Evolutionary conservation across 2,888 invertebrate genomes (phyloP).

Genomic region (Pemphredon lugubris): DNA sequence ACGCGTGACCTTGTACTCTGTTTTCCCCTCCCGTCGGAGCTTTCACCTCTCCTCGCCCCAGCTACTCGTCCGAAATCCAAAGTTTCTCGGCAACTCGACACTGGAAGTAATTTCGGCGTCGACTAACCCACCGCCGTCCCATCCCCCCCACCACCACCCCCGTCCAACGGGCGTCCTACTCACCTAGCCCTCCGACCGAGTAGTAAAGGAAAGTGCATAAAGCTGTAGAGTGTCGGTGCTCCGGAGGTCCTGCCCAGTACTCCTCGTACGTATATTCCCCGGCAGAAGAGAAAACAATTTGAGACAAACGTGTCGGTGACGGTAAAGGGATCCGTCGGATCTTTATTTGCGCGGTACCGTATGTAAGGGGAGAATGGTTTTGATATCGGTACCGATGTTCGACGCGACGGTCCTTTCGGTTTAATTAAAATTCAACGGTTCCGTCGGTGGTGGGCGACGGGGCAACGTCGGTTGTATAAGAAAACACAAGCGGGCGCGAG

Average conservation of each 20-base stretch:
- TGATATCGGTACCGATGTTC: conserved; percentile 3
- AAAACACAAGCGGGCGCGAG: conserved; percentile 13
- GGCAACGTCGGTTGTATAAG: conserved; percentile 6
- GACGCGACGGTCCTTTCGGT: neutral
- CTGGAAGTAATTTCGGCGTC: conserved; percentile 79
- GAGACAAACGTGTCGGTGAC: conserved; percentile 12
- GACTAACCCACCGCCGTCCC: conserved; percentile 68
- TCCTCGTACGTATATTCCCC: conserved; percentile 35
- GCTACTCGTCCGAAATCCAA: conserved; percentile 75
- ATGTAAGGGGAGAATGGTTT: too few species aligned
- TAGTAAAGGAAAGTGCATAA: conserved; percentile 78
- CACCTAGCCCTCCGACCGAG: conserved; percentile 63
- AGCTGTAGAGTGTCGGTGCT: conserved; percentile 72
- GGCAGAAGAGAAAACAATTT: conserved; percentile 43
- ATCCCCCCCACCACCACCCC: conserved; percentile 61
- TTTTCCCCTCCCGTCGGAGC: conserved; percentile 59
- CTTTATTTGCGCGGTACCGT: conserved; percentile 8
- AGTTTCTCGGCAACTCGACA: conserved; percentile 78
- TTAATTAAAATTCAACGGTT: conserved; percentile 35
- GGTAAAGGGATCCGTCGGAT: conserved; percentile 11
- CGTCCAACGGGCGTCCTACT: conserved; percentile 58
- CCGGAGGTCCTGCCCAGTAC: conserved; percentile 40
- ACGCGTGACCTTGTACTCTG: conserved; percentile 80
- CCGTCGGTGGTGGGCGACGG: neutral
- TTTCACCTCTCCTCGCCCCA: conserved; percentile 62